Evolutionary conservation across 2,113 vertebrate genomes (phyloP).

Genomic region (Lichenostomus cassidix): DNA sequence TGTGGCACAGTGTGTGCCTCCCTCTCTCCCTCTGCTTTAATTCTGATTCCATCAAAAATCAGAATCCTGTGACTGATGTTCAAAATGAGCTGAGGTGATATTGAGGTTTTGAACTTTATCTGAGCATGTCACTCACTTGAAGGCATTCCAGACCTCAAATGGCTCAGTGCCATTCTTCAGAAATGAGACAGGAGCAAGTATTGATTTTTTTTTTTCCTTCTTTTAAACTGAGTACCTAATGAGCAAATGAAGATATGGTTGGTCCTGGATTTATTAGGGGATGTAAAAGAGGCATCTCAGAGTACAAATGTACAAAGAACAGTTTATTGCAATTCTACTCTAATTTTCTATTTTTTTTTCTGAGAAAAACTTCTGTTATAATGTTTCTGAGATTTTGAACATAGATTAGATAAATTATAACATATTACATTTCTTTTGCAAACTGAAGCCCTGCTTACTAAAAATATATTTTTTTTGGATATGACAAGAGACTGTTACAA

Average conservation of each 20-base stretch:
- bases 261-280: slow-evolving; percentile 27
- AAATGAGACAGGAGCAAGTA: slow-evolving; percentile 56
- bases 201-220: slow-evolving; percentile 55
- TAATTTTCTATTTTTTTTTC: neutral
- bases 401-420: neutral
- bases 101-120: slow-evolving; percentile 69
- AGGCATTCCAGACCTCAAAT: slow-evolving; percentile 58
- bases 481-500: neutral
- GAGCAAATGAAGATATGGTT: slow-evolving; percentile 57
- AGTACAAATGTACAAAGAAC: neutral
- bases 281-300: neutral
- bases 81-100: slow-evolving; percentile 65
- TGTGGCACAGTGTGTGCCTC: neutral
- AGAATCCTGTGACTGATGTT: slow-evolving; percentile 62
- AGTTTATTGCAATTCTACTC: neutral
- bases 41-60: slow-evolving; percentile 58
- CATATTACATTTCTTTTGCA: neutral
- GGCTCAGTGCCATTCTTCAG: slow-evolving; percentile 60
- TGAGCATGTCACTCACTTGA: slow-evolving; percentile 63
- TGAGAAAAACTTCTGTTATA: neutral
- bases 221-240: slow-evolving; percentile 58
- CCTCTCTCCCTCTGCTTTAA: slow-evolving; percentile 25
- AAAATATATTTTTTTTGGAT: slow-evolving; percentile 15
- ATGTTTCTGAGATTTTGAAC: neutral
- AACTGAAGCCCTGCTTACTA: neutral